Evolutionary conservation across 2,797 vertebrate genomes (phyloP).

Genomic region (Sebastes oblongus): DNA sequence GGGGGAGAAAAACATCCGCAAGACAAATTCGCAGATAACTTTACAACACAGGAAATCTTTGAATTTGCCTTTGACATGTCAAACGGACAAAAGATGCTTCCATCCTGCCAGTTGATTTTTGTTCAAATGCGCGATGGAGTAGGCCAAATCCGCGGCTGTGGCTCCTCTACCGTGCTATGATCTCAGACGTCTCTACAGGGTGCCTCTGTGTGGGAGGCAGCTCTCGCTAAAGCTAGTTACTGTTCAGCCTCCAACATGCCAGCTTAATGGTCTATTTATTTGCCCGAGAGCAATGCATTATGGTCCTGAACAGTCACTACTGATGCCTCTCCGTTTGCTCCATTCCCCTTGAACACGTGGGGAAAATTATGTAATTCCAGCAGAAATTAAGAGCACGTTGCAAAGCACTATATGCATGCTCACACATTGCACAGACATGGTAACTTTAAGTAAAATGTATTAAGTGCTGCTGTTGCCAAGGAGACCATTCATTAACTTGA

Average conservation of each 20-base stretch:
- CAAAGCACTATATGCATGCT: conserved; percentile 1
- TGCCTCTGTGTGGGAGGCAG: conserved; percentile 65
- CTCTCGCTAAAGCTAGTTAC: conserved; percentile 76
- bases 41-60: conserved; percentile 46
- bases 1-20: conserved; percentile 29
- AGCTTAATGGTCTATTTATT: conserved; percentile 81
- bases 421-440: conserved; percentile 22
- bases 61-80: conserved; percentile 62
- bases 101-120: conserved; percentile 52
- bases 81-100: conserved; percentile 55
- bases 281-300: conserved; percentile 76
- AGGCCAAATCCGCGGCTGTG: conserved; percentile 55
- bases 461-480: conserved; percentile 66
- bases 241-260: conserved; percentile 74
- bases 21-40: conserved; percentile 56
- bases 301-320: conserved; percentile 66
- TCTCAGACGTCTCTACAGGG: conserved; percentile 65
- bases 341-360: conserved; percentile 46
- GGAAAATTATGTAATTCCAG: conserved; percentile 45
- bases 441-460: conserved; percentile 48
- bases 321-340: conserved; percentile 64
- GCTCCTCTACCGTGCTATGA: conserved; percentile 52
- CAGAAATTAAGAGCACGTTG: conserved; percentile 21
- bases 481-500: conserved; percentile 69
- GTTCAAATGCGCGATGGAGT: conserved; percentile 45